Percentiles rank a stretch among this genome's conserved stretches.
Conservation (phyloP, 2,113 vertebrate species). For the Bambusicola thoracicus region DNA sequence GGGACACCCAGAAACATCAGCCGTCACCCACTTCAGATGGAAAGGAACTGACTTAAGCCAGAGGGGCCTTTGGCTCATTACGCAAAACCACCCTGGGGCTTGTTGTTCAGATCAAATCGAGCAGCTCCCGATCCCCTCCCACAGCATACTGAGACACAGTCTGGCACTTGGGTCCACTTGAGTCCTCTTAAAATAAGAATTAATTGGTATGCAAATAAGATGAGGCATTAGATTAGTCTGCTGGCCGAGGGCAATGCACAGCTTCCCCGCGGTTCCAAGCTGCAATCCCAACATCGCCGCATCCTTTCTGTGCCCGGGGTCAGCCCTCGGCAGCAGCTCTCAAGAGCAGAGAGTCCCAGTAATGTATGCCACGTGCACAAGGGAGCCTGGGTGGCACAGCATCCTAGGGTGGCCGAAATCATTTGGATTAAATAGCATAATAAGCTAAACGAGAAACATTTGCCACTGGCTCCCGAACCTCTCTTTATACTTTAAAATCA, state of each 20-base stretch:
- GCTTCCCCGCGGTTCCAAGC: neutral
- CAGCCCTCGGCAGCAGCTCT: neutral
- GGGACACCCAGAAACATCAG: neutral
- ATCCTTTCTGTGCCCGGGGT: neutral
- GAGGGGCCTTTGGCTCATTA: slow-evolving; percentile 6
- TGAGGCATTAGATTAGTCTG: neutral
- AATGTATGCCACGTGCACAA: rapidly evolving
- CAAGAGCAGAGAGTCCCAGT: neutral
- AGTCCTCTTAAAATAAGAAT: slow-evolving; percentile 42
- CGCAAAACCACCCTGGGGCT: neutral
- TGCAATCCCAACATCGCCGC: neutral
- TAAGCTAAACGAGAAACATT: neutral
- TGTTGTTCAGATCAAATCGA: neutral
- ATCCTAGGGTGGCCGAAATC: neutral
- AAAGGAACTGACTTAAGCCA: neutral
- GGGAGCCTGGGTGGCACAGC: neutral
- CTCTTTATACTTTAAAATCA: rapidly evolving
- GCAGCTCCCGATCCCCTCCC: neutral
- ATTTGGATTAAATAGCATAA: neutral
- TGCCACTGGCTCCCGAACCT: neutral
- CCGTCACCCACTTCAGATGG: rapidly evolving
- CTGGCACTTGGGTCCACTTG: slow-evolving; percentile 29
- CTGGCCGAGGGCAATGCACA: neutral
- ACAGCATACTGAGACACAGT: neutral
- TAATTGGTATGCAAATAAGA: slow-evolving; percentile 40